Percentiles rank a stretch among this genome's conserved stretches.
Evolutionary conservation across 2,113 vertebrate species (phyloP).

Genomic region (Cyprinus carpio): DNA sequence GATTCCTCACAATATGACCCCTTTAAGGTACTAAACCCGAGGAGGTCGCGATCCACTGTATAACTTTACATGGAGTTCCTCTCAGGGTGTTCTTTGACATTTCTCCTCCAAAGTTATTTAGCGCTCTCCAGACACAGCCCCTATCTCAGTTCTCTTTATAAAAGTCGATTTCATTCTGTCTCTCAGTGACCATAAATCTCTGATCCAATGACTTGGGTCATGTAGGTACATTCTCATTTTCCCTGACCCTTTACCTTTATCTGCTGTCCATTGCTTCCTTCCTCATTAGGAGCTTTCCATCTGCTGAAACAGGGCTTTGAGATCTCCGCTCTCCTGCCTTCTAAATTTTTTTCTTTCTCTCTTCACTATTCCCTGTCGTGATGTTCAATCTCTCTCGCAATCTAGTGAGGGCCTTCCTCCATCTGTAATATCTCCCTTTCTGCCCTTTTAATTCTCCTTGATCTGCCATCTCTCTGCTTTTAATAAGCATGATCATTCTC

Average conservation of each 20-base stretch:
- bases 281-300: conserved; percentile 52
- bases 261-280: conserved; percentile 43
- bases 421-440: conserved; percentile 45
- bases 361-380: conserved; percentile 41
- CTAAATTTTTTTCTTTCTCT: conserved; percentile 43
- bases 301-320: conserved; percentile 54
- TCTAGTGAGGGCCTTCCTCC: conserved; percentile 6
- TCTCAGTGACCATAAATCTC: conserved; percentile 49
- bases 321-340: conserved; percentile 25
- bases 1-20: background rate
- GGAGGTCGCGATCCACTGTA: background rate
- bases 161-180: conserved; percentile 40
- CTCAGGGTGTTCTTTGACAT: conserved; percentile 24
- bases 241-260: conserved; percentile 44
- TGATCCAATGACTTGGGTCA: conserved; percentile 49
- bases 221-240: conserved; percentile 50
- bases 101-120: conserved; percentile 34
- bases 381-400: background rate
- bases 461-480: conserved; percentile 54
- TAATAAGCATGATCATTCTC: conserved; percentile 26
- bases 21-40: background rate
- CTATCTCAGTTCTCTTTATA: conserved; percentile 22
- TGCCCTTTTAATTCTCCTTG: conserved; percentile 67
- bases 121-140: background rate
- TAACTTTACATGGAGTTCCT: conserved; percentile 24